These are phyloP conservation scores for Hermodice carunculata DNA, from an alignment of 2,888 invertebrate genomes.

Conservation along the genomic window DNA sequence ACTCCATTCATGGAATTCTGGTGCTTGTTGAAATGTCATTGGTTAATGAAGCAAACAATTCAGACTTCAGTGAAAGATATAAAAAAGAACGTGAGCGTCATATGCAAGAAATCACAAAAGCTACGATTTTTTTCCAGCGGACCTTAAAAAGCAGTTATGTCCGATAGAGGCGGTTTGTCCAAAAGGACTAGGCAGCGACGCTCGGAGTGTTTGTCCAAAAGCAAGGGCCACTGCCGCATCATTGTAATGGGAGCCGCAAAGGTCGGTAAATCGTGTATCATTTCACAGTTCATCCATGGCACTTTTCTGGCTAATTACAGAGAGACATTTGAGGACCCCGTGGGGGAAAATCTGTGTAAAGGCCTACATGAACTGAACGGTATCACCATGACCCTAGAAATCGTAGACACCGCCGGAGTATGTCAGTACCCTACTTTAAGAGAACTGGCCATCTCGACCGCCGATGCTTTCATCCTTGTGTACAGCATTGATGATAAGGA, in stretches of 20 bases:
- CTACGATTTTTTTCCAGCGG: no score
- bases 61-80: no score
- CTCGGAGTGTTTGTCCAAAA: no score
- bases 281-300: slow-evolving; percentile 63
- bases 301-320: slow-evolving; percentile 58
- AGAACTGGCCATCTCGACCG: slow-evolving; percentile 59
- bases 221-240: slow-evolving; percentile 37
- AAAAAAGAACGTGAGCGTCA: no score
- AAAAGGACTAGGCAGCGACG: no score
- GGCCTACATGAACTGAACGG: slow-evolving; percentile 61
- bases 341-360: slow-evolving; percentile 68
- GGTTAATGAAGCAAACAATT: no score
- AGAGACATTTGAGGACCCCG: no score
- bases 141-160: no score
- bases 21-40: no score
- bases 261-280: slow-evolving; percentile 66
- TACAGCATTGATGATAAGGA: slow-evolving; percentile 60
- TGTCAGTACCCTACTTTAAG: slow-evolving; percentile 68
- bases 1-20: no score
- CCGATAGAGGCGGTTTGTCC: no score
- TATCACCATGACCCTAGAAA: slow-evolving; percentile 53
- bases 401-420: slow-evolving; percentile 65
- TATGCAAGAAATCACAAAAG: no score
- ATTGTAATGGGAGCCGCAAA: slow-evolving; percentile 64
- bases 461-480: slow-evolving; percentile 66